Percentiles rank a stretch among this genome's conserved stretches.
These are phyloP conservation scores for Pyralis farinalis DNA, from an alignment of 2,888 invertebrate genomes.

Conservation along the genomic window DNA sequence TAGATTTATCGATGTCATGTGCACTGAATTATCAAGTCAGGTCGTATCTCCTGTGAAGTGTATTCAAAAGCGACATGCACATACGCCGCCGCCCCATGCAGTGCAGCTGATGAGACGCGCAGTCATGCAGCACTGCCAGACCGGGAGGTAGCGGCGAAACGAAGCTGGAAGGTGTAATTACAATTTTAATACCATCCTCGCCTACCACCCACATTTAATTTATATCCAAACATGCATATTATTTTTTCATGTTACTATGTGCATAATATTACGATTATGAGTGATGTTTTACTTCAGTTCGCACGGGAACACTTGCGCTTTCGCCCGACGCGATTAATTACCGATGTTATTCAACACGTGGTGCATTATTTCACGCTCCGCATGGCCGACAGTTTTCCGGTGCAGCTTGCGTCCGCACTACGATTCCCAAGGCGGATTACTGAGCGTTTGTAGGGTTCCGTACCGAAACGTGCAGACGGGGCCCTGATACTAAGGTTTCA, in stretches of 20 bases:
- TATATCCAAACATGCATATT: constrained; percentile 28
- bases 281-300: constrained; percentile 44
- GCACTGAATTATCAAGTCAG: constrained; percentile 20
- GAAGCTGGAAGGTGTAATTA: constrained; percentile 22
- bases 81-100: too few species aligned
- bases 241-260: constrained; percentile 23
- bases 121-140: constrained; percentile 28
- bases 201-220: constrained; percentile 27
- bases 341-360: constrained; percentile 68
- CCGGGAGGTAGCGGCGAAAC: constrained; percentile 11
- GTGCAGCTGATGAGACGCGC: constrained; percentile 25
- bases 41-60: constrained; percentile 20
- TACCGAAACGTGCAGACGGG: too few species aligned
- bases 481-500: too few species aligned
- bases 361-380: constrained; percentile 66
- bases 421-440: constrained; percentile 50
- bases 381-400: constrained; percentile 53
- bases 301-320: constrained; percentile 73
- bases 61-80: constrained; percentile 25
- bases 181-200: constrained; percentile 17
- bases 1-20: constrained; percentile 41
- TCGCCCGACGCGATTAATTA: constrained; percentile 67
- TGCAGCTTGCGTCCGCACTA: constrained; percentile 37
- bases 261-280: constrained; percentile 26
- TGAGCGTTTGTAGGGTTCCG: too few species aligned